These are phyloP conservation scores for Rhopalosiphum nymphaeae DNA, from an alignment of 2,888 invertebrate species.

Conservation along the genomic window DNA sequence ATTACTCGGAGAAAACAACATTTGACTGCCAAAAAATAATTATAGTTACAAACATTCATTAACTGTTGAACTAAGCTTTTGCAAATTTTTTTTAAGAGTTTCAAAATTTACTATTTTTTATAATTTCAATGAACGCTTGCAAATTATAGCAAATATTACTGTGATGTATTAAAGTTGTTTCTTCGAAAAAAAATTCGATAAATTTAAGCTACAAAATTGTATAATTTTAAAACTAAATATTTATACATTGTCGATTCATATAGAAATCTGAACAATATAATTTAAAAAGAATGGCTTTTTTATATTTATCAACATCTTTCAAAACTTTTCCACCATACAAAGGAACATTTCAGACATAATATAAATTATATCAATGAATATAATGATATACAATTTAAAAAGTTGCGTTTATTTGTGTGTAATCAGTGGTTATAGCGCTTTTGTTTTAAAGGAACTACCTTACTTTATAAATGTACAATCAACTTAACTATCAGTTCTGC, in stretches of 20 bases:
- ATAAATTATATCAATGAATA: not conserved
- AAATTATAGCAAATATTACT: not conserved
- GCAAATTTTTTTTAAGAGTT: not conserved
- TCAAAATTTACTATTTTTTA: not conserved
- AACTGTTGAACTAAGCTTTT: not conserved
- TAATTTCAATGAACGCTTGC: not conserved
- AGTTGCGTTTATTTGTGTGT: not conserved
- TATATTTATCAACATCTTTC: not conserved
- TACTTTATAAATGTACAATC: slow-evolving; percentile 28
- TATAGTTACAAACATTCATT: slow-evolving; percentile 7
- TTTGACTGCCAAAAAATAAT: not conserved
- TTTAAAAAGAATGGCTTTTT: not conserved
- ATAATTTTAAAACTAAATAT: not conserved
- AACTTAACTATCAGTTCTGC: slow-evolving; percentile 17
- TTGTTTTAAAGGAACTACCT: slow-evolving; percentile 33
- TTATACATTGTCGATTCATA: not conserved
- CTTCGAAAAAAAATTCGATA: not conserved
- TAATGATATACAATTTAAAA: not conserved
- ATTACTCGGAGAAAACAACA: not conserved
- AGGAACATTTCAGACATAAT: not conserved
- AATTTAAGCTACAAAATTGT: not conserved
- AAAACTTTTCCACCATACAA: not conserved
- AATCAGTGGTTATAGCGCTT: slow-evolving; percentile 4
- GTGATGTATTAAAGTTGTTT: not conserved
- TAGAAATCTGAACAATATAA: not conserved